Percentiles rank a stretch among this genome's conserved stretches.
Evolutionary conservation across 2,888 invertebrate genomes (phyloP).

Genomic region (Acholoe squamosa): DNA sequence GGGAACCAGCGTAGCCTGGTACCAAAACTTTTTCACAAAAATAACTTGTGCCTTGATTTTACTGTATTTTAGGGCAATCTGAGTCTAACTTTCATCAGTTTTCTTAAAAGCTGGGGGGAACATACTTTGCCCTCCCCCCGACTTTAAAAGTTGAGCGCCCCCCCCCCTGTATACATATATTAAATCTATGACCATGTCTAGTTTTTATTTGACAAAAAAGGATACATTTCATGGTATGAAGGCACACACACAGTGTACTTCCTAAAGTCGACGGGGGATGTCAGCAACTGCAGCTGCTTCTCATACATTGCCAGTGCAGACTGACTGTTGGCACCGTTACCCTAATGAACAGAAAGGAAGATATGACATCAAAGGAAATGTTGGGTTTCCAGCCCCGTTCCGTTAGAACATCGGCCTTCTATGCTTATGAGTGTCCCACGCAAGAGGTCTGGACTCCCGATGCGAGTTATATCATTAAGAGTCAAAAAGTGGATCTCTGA

Average conservation of each 20-base stretch:
- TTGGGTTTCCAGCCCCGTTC: too few species aligned
- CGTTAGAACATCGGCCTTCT: too few species aligned
- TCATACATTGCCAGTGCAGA: conserved; percentile 69
- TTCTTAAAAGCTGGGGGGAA: background rate
- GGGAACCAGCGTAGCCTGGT: too few species aligned
- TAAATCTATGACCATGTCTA: background rate
- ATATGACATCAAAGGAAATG: too few species aligned
- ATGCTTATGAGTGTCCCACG: too few species aligned
- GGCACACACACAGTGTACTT: conserved; percentile 68
- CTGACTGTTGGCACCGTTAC: conserved; percentile 69
- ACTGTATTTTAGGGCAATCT: too few species aligned
- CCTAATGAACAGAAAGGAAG: conserved; percentile 65
- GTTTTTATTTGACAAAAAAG: conserved; percentile 60
- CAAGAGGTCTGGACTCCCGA: too few species aligned
- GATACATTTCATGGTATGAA: conserved; percentile 72
- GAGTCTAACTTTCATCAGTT: background rate
- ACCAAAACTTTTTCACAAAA: background rate
- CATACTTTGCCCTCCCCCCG: background rate
- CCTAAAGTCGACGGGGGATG: conserved; percentile 66
- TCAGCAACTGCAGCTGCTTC: conserved; percentile 67
- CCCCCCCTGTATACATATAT: background rate
- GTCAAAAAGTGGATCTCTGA: too few species aligned
- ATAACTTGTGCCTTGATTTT: background rate
- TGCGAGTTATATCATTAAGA: too few species aligned
- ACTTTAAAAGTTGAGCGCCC: background rate